phyloP scores from a whole-genome alignment of 2,113 vertebrate genomes.

The Boulengeromyrus knoepffleri region DNA sequence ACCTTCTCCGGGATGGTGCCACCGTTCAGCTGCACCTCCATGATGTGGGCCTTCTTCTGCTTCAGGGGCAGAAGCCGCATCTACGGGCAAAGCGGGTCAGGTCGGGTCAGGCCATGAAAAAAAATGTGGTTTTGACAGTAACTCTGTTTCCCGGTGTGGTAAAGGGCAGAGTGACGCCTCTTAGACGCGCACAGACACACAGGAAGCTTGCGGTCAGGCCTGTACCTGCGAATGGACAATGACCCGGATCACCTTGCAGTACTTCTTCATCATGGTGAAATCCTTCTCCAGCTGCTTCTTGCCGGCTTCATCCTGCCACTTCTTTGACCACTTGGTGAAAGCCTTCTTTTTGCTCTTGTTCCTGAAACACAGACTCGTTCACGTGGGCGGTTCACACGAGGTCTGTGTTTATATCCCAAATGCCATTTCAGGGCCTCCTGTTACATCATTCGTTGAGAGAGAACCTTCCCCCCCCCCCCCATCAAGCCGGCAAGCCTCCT shows the following conservation, averaged over 20 bases:
- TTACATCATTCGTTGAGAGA: not conserved
- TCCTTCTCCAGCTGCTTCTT: constrained; percentile 98
- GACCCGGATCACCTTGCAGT: constrained; percentile 89
- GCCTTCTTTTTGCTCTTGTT: constrained; percentile 99
- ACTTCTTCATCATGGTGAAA: constrained; percentile 92
- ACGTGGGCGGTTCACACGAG: not conserved
- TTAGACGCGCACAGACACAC: not conserved
- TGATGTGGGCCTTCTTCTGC: constrained; percentile 94
- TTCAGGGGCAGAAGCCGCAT: constrained; percentile 88
- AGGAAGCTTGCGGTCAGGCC: not conserved
- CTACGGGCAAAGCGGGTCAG: constrained; percentile 48
- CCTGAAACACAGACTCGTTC: constrained; percentile 60
- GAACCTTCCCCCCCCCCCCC: not conserved
- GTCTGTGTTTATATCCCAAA: not conserved
- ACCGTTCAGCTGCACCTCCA: constrained; percentile 97
- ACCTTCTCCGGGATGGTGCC: constrained; percentile 83
- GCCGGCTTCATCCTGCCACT: constrained; percentile 96
- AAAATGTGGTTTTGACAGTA: not conserved
- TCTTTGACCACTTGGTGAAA: constrained; percentile 97
- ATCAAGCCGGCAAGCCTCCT: not conserved
- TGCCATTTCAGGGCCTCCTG: not conserved
- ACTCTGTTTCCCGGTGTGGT: not conserved
- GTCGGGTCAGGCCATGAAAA: not conserved
- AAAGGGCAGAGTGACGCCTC: not conserved
- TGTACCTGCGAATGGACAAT: constrained; percentile 89